Evolutionary conservation across 2,888 invertebrate genomes (phyloP).

Genomic region (Hyposoter didymator): DNA sequence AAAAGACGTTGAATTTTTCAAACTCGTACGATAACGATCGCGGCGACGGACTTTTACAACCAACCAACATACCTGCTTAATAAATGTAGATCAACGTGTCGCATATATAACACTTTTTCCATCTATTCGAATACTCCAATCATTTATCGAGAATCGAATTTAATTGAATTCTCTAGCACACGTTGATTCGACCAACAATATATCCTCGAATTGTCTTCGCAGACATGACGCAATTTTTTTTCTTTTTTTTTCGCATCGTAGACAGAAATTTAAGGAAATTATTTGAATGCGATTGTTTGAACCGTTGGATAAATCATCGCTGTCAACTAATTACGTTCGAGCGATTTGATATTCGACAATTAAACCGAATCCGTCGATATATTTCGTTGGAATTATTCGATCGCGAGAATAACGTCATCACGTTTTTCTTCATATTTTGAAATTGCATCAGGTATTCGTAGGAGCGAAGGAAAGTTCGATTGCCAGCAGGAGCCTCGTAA

Average conservation of each 20-base stretch:
- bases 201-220: background rate
- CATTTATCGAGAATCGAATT: constrained; percentile 26
- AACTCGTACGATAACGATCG: constrained; percentile 64
- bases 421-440: background rate
- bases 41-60: constrained; percentile 53
- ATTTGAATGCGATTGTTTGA: background rate
- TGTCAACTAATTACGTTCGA: background rate
- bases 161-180: background rate
- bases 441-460: background rate
- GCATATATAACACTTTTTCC: constrained; percentile 44
- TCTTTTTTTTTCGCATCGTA: background rate
- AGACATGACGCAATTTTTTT: background rate
- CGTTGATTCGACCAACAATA: background rate
- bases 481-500: background rate
- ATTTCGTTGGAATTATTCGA: background rate
- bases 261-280: background rate
- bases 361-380: background rate
- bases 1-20: constrained; percentile 65
- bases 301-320: background rate
- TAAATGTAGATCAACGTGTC: constrained; percentile 56
- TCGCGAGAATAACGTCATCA: background rate
- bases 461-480: background rate
- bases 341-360: background rate
- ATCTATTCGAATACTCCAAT: constrained; percentile 24
- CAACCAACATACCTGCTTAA: constrained; percentile 22